Evolutionary conservation across 2,797 vertebrate genomes (phyloP).

Genomic region (Phyllotis vaccarum): DNA sequence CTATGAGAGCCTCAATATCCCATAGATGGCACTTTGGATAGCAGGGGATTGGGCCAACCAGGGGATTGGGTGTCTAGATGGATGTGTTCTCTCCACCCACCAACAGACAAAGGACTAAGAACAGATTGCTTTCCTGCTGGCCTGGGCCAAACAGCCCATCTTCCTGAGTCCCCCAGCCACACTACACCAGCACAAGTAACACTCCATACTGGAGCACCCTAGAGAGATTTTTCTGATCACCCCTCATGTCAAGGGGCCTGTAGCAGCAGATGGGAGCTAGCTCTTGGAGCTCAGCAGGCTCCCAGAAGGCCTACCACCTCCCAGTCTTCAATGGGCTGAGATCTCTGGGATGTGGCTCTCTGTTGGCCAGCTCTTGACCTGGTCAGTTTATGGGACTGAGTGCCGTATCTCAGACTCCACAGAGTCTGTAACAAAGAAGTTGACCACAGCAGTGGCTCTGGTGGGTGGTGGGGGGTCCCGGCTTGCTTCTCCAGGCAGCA

Average conservation of each 20-base stretch:
- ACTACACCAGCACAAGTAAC: background rate
- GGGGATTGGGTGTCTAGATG: background rate
- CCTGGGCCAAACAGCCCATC: background rate
- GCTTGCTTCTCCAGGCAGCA: conserved; percentile 54
- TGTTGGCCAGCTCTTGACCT: background rate
- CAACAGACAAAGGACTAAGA: background rate
- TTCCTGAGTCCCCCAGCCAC: background rate
- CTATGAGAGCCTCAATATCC: background rate
- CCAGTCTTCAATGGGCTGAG: background rate
- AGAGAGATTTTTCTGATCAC: rapidly evolving
- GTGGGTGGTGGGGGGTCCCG: conserved; percentile 68
- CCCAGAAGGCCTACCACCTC: background rate
- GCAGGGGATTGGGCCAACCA: background rate
- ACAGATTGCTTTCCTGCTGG: background rate
- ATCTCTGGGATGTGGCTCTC: background rate
- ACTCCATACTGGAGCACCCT: rapidly evolving
- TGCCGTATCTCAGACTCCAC: conserved; percentile 84
- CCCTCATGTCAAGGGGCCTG: background rate
- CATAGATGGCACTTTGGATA: background rate
- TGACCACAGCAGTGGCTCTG: conserved; percentile 85
- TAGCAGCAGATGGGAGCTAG: background rate
- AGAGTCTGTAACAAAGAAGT: conserved; percentile 89
- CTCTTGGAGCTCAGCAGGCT: background rate
- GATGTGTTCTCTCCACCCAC: background rate
- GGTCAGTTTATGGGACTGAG: conserved; percentile 90